Evolutionary conservation across 2,888 invertebrate genomes (phyloP), one percentile per base, ranked within the genome.

Genomic region (Hartigia nigra): DNA sequence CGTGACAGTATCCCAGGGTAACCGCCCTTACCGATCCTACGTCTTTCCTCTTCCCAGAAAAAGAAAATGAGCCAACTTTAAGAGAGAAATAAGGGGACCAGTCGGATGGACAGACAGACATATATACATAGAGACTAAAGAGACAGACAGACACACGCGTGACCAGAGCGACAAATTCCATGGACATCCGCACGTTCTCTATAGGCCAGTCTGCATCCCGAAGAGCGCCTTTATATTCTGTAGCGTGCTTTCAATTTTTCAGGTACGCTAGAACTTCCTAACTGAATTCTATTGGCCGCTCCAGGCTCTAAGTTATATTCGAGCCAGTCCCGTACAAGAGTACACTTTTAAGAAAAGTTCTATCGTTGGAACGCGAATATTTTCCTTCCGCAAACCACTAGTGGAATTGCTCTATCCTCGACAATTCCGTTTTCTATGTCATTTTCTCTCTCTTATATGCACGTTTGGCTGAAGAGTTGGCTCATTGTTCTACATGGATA

Each of bases 331-430:
- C 72, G 39, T 23, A 23, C 72, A 5, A 5, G 31, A 32, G 72
- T 72, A 72, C 72, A 72, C 72, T 81, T 76, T 80, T 83, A 82
- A 81, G 80, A 80, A 86, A 85, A 81, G 83, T 82, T 84, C 83
- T 80, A 81, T 85, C 84, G 85, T 85, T 81, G 82, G 76, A 83
- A 81, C 83, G 81, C 79, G 82, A 81, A 82, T 82, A 76, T 75
- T 76, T 78, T 75, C 69, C 69, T 75, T 37, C 70, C 75, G 39
- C 79, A 74, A 82, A 79, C 80, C 78, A 76, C 35, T 74, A 74
- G 39, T 35, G 81, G 69, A 76, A 79, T 78, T 81, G 81, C 78
- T 74, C 77, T 75, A 79, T 69, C 31, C 32, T 5, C 72, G 72
- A 5, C 75, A 31, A 69, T n/a, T 76, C 74, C 74, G 69, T 77